A percentile compares a stretch with the other conserved stretches of the same genome.
phyloP scores from a whole-genome alignment of 2,888 invertebrate genomes.

The Plusia festucae region DNA sequence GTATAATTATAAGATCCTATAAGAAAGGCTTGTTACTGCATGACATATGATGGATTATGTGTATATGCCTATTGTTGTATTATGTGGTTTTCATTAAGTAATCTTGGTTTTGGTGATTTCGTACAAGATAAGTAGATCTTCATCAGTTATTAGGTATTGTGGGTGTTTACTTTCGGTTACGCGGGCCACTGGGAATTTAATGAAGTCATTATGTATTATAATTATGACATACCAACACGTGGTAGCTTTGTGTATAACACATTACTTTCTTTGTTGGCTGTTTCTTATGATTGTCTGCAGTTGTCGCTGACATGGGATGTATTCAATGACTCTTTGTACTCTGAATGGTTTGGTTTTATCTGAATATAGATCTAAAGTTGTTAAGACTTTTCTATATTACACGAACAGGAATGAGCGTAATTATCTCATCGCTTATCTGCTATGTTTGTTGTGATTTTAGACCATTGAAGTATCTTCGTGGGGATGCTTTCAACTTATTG shows the following conservation, averaged over 20 bases:
- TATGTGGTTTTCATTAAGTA: slow-evolving; percentile 47
- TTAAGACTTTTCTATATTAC: background rate
- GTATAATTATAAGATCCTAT: slow-evolving; percentile 34
- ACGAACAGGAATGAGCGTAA: background rate
- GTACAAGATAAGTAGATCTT: slow-evolving; percentile 44
- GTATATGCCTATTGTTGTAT: slow-evolving; percentile 43
- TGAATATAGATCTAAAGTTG: background rate
- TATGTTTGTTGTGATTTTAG: background rate
- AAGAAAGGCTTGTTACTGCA: slow-evolving; percentile 41
- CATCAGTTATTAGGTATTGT: slow-evolving; percentile 55
- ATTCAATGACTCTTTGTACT: background rate
- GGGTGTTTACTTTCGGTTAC: slow-evolving; percentile 59
- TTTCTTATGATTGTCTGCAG: background rate
- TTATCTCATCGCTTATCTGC: background rate
- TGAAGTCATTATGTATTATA: slow-evolving; percentile 44
- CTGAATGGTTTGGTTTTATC: background rate
- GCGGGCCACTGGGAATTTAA: slow-evolving; percentile 48
- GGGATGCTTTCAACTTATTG: background rate
- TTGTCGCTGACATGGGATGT: background rate
- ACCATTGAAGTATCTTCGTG: background rate
- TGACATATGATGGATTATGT: slow-evolving; percentile 38
- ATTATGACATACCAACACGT: slow-evolving; percentile 38
- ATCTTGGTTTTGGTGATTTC: slow-evolving; percentile 43
- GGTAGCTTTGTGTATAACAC: slow-evolving; percentile 38
- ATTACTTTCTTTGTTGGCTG: slow-evolving; percentile 15